These are phyloP conservation scores for Takifugu flavidus DNA, from an alignment of 2,113 vertebrate genomes.

Conservation along the genomic window DNA sequence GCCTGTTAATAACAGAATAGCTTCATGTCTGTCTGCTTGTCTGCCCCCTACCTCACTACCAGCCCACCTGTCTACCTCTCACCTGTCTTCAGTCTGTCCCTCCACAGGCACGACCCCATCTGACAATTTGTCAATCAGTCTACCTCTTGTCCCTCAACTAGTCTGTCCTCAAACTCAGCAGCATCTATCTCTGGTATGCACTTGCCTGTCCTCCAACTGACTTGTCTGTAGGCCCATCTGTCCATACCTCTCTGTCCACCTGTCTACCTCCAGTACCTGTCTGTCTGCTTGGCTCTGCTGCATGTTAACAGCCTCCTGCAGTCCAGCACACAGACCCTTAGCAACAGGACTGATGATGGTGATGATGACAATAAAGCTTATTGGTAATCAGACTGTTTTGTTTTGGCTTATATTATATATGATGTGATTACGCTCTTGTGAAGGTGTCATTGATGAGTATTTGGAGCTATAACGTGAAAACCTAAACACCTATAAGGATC, in stretches of 20 bases:
- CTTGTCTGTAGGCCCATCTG: constrained; percentile 15
- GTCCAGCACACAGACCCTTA: constrained; percentile 55
- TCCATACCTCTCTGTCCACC: constrained; percentile 9
- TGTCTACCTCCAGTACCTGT: constrained; percentile 29
- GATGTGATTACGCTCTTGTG: too few species aligned
- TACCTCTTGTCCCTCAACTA: neutral
- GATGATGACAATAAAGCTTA: constrained; percentile 63
- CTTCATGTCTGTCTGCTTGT: constrained; percentile 28
- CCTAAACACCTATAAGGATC: neutral
- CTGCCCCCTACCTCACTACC: neutral
- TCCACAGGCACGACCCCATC: neutral
- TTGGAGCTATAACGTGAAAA: too few species aligned
- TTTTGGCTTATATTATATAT: neutral
- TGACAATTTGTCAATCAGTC: neutral
- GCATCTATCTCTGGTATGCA: constrained; percentile 7
- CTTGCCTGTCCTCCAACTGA: constrained; percentile 5
- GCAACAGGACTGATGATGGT: constrained; percentile 43
- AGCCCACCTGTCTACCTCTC: neutral
- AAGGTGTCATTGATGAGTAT: too few species aligned
- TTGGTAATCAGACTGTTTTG: constrained; percentile 43
- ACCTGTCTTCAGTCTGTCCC: constrained; percentile 1
- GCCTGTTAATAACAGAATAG: constrained; percentile 62
- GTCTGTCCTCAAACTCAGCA: constrained; percentile 22
- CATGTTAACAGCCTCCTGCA: constrained; percentile 64
- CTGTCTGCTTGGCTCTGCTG: constrained; percentile 62